Conservation (phyloP, 2,797 vertebrate genomes). For the Typhlichthys eigenmanni region DNA sequence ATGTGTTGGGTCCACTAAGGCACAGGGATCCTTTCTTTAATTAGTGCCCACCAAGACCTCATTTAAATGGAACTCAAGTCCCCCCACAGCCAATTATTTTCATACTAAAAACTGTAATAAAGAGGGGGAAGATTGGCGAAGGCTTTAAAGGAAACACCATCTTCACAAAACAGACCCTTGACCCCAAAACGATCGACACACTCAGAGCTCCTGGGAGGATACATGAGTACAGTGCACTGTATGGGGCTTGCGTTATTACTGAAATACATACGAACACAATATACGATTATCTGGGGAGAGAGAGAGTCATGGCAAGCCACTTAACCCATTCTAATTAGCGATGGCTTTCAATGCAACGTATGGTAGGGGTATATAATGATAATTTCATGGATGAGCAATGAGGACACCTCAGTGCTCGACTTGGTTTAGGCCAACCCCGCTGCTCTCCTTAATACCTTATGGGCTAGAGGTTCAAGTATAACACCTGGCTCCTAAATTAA, state of each 20-base stretch:
- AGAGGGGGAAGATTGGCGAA: conserved; percentile 48
- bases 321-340: conserved; percentile 74
- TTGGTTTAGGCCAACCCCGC: conserved; percentile 33
- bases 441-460: conserved; percentile 37
- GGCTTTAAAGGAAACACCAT: conserved; percentile 55
- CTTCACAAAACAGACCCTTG: conserved; percentile 59
- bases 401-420: conserved; percentile 48
- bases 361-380: conserved; percentile 58
- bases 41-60: conserved; percentile 80
- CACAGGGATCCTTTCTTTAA: conserved; percentile 76
- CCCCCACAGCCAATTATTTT: conserved; percentile 74
- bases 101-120: conserved; percentile 63
- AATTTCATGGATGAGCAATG: conserved; percentile 65
- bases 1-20: conserved; percentile 70
- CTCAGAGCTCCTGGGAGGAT: conserved; percentile 50
- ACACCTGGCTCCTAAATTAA: conserved; percentile 38
- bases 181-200: conserved; percentile 43
- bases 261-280: conserved; percentile 53
- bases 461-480: conserved; percentile 30
- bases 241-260: conserved; percentile 34
- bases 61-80: conserved; percentile 72
- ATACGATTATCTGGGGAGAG: conserved; percentile 59
- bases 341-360: conserved; percentile 58
- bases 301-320: conserved; percentile 66
- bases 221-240: conserved; percentile 30